Evolutionary conservation across 2,113 vertebrate genomes (phyloP).

Genomic region (Mormoops blainvillei): DNA sequence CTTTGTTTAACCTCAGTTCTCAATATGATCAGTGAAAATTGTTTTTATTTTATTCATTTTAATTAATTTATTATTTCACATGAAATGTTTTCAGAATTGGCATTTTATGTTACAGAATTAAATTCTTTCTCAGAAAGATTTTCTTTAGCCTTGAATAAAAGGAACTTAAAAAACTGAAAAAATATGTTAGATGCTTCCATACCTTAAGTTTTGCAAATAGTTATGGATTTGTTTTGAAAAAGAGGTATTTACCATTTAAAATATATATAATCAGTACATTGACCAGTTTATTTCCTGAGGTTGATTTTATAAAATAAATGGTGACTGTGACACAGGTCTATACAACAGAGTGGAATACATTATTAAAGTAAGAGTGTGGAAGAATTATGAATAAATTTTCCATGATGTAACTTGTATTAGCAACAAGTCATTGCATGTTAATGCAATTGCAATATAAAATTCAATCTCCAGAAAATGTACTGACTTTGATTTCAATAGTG

Average conservation of each 20-base stretch:
- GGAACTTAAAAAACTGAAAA: neutral
- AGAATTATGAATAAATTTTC: neutral
- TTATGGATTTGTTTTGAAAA: neutral
- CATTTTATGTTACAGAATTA: neutral
- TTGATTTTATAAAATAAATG: neutral
- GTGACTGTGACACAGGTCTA: rapidly evolving
- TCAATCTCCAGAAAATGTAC: neutral
- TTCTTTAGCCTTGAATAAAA: neutral
- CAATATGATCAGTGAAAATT: neutral
- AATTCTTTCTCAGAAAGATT: neutral
- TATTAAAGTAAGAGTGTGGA: neutral
- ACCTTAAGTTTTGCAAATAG: neutral
- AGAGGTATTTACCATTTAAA: neutral
- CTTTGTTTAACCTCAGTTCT: neutral
- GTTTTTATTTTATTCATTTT: neutral
- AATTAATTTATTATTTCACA: neutral
- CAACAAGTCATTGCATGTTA: neutral
- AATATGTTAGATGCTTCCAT: neutral
- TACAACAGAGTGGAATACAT: neutral
- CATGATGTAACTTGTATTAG: neutral
- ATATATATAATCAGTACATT: neutral
- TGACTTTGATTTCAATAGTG: neutral
- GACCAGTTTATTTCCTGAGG: neutral
- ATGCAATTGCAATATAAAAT: neutral
- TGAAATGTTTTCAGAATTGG: neutral